Evolutionary conservation across 2,797 vertebrate genomes (phyloP).

Genomic region (Acridotheres tristis): DNA sequence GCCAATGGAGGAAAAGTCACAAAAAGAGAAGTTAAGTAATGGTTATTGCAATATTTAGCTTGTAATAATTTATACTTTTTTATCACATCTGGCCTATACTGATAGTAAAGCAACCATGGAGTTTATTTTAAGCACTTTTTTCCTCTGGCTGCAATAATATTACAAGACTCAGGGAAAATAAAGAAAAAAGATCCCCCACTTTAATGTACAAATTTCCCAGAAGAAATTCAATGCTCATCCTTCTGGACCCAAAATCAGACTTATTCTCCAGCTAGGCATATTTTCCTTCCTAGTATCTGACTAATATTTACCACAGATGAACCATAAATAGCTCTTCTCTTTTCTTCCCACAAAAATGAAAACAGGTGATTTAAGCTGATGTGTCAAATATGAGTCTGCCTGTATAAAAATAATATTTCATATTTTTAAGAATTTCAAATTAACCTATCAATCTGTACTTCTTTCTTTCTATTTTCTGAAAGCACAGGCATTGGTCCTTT

Average conservation of each 20-base stretch:
- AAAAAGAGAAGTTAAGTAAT: not conserved
- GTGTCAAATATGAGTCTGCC: not conserved
- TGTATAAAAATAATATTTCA: not conserved
- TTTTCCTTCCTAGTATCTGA: not conserved
- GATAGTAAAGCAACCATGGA: not conserved
- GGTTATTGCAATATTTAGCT: not conserved
- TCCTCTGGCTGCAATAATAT: not conserved
- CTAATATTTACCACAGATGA: not conserved
- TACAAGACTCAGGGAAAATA: not conserved
- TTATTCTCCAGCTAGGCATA: not conserved
- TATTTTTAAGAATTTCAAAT: not conserved
- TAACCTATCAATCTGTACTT: not conserved
- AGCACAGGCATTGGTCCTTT: not conserved
- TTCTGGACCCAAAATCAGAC: not conserved
- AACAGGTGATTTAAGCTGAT: not conserved
- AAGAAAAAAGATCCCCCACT: fast-evolving
- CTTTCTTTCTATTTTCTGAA: not conserved
- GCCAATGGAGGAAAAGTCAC: not conserved
- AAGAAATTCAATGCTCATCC: not conserved
- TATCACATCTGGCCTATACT: not conserved
- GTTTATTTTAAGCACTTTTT: not conserved
- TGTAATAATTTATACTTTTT: not conserved
- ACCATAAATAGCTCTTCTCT: not conserved
- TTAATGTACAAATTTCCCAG: not conserved
- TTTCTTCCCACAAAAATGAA: not conserved